Conservation (phyloP, 2,113 vertebrate genomes). For the Aegotheles bennettii region DNA sequence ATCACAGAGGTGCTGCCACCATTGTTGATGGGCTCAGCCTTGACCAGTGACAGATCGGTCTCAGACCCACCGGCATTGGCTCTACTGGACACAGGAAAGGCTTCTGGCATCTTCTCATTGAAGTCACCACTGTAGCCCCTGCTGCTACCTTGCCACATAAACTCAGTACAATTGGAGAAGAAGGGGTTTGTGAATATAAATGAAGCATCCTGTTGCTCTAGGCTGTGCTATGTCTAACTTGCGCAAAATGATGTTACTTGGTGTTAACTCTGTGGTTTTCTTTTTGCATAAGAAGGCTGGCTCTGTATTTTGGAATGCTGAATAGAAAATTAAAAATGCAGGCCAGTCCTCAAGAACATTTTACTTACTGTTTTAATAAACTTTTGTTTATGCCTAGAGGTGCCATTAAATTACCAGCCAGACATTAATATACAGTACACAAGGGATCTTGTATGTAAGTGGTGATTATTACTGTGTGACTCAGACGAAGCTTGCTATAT, state of each 20-base stretch:
- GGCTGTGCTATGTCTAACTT: not conserved
- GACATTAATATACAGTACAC: conserved; percentile 76
- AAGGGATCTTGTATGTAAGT: conserved; percentile 61
- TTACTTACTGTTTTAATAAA: conserved; percentile 81
- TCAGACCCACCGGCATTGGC: no score
- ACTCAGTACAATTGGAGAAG: not conserved
- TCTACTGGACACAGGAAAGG: not conserved
- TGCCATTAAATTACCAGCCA: conserved; percentile 79
- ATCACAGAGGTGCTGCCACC: not conserved
- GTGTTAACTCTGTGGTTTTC: conserved; percentile 3
- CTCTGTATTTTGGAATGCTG: conserved; percentile 52
- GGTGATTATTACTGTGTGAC: conserved; percentile 45
- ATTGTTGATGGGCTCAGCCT: not conserved
- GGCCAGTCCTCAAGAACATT: conserved; percentile 67
- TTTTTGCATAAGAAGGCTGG: not conserved
- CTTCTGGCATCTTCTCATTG: not conserved
- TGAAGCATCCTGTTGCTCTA: not conserved
- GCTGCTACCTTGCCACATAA: not conserved
- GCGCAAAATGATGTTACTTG: not conserved
- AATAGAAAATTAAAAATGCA: conserved; percentile 62
- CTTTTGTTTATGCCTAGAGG: conserved; percentile 83
- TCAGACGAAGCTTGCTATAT: conserved; percentile 42
- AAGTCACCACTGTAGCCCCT: not conserved
- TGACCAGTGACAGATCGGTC: not conserved
- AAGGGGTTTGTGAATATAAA: conserved; percentile 1